Percentiles rank a stretch among this genome's conserved stretches.
Evolutionary conservation across 2,113 vertebrate genomes (phyloP).

Genomic region (Beaufortia kweichowensis): DNA sequence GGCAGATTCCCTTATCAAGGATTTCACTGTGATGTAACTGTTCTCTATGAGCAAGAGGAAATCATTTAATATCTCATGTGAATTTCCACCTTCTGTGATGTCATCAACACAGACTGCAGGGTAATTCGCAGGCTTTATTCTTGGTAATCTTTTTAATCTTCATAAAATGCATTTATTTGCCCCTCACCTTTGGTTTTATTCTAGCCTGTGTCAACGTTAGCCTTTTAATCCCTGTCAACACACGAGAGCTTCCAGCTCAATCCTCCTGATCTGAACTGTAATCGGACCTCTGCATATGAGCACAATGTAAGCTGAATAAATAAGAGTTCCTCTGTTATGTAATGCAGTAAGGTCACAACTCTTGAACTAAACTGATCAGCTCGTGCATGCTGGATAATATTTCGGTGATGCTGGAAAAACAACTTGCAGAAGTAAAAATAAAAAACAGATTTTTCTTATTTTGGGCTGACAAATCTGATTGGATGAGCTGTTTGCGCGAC

Average conservation of each 20-base stretch:
- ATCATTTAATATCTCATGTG: constrained; percentile 40
- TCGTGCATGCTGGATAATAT: not conserved
- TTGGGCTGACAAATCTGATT: too few species aligned
- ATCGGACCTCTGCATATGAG: not conserved
- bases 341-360: constrained; percentile 7
- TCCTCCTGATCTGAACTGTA: constrained; percentile 17
- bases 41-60: constrained; percentile 28
- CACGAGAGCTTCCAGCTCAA: constrained; percentile 20
- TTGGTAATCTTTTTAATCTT: constrained; percentile 52
- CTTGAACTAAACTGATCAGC: not conserved
- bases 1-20: not conserved
- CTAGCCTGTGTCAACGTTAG: not conserved
- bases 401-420: too few species aligned
- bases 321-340: not conserved
- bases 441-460: too few species aligned
- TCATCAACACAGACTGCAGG: constrained; percentile 36
- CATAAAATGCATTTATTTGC: constrained; percentile 13
- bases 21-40: constrained; percentile 61
- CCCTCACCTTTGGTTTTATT: constrained; percentile 10
- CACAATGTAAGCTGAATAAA: not conserved
- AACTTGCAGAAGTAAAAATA: too few species aligned
- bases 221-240: constrained; percentile 43
- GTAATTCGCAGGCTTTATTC: constrained; percentile 53
- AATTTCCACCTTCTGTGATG: constrained; percentile 5
- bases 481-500: too few species aligned